These are phyloP conservation scores for Taeniopygia guttata DNA, from an alignment of 2,797 vertebrate genomes.

Conservation along the genomic window DNA sequence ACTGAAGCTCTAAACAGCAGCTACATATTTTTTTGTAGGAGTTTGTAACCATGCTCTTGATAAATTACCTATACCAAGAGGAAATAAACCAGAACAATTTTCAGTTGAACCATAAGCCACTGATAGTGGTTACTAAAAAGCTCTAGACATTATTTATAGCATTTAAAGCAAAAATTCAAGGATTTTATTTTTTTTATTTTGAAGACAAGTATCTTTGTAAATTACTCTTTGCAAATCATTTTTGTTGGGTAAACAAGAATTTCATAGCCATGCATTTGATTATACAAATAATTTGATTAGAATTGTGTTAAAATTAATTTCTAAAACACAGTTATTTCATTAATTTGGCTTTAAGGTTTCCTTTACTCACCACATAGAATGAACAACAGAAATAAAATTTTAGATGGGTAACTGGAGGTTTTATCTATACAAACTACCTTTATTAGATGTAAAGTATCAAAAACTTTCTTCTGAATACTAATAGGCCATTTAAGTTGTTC, in stretches of 20 bases:
- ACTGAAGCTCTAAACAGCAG: not conserved
- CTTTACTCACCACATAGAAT: not conserved
- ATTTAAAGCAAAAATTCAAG: not conserved
- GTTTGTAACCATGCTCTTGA: not conserved
- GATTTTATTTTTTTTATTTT: not conserved
- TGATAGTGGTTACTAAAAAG: not conserved
- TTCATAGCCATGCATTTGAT: not conserved
- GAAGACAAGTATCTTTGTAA: not conserved
- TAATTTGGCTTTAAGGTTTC: not conserved
- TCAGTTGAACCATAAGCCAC: not conserved
- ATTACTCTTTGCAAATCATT: not conserved
- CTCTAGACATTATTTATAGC: not conserved
- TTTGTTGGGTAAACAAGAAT: not conserved
- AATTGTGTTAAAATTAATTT: not conserved
- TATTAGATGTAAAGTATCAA: not conserved
- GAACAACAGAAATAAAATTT: not conserved
- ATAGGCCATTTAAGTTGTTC: not conserved
- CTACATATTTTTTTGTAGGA: not conserved
- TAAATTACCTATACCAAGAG: not conserved
- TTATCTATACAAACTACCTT: not conserved
- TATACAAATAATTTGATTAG: not conserved
- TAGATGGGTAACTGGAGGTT: not conserved
- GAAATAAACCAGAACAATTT: not conserved
- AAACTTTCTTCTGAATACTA: not conserved
- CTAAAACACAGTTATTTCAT: not conserved